Evolutionary conservation across 2,797 vertebrate genomes (phyloP).

Genomic region (Spondyliosoma cantharus): DNA sequence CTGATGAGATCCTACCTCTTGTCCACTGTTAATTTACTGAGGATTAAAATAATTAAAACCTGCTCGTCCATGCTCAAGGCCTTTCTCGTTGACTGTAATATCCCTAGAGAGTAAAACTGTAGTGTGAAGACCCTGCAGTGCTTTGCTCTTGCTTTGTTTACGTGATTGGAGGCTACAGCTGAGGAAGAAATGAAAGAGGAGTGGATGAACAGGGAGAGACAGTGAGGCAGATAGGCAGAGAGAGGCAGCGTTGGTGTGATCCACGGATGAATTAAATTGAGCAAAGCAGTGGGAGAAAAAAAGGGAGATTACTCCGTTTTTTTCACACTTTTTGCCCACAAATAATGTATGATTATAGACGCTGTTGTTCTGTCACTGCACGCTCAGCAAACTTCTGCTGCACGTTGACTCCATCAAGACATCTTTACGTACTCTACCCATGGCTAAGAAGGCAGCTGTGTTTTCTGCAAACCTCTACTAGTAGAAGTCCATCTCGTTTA

Average conservation of each 20-base stretch:
- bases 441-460: neutral
- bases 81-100: constrained; percentile 34
- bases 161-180: constrained; percentile 62
- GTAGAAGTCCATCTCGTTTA: too few relatives aligned
- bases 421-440: neutral
- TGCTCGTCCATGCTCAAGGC: constrained; percentile 27
- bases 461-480: neutral
- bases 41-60: constrained; percentile 77
- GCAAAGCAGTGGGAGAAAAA: constrained; percentile 24
- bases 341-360: neutral
- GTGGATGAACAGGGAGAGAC: constrained; percentile 15
- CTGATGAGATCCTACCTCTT: constrained; percentile 60
- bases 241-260: constrained; percentile 21
- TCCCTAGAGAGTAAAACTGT: constrained; percentile 50
- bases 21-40: constrained; percentile 65
- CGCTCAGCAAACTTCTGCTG: constrained; percentile 12
- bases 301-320: constrained; percentile 32
- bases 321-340: constrained; percentile 17
- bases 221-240: neutral
- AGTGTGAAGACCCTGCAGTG: constrained; percentile 58
- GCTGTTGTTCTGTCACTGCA: neutral
- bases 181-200: constrained; percentile 47
- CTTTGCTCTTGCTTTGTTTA: constrained; percentile 68
- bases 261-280: constrained; percentile 36
- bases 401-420: constrained; percentile 6